Conservation (phyloP, 92 coral and sea anemone genomes). For the Galaxea fascicularis region DNA sequence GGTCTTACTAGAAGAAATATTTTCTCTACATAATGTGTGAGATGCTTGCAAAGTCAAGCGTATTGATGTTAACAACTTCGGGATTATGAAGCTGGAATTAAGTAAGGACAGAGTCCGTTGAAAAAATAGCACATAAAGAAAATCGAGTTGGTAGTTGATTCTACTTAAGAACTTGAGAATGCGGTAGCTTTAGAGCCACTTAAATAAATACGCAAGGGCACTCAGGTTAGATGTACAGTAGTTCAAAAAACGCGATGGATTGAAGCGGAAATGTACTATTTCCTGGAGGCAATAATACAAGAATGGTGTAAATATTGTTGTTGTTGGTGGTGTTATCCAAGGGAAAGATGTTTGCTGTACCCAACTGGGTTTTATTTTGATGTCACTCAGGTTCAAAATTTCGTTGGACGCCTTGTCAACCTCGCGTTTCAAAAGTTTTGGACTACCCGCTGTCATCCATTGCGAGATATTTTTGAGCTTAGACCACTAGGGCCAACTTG, state of each 20-base stretch:
- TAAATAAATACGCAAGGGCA: slow-evolving; percentile 15
- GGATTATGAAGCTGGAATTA: slow-evolving; percentile 45
- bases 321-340: slow-evolving; percentile 13
- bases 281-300: background rate
- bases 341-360: background rate
- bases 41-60: slow-evolving; percentile 60
- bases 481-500: background rate
- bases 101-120: slow-evolving; percentile 57
- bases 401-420: background rate
- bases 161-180: slow-evolving; percentile 22
- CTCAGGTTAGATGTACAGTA: background rate
- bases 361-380: background rate
- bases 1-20: slow-evolving; percentile 9
- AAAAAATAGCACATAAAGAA: slow-evolving; percentile 12
- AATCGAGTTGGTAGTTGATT: slow-evolving; percentile 34
- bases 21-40: slow-evolving; percentile 24
- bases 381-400: background rate
- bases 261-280: slow-evolving; percentile 1
- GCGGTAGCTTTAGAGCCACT: slow-evolving; percentile 11
- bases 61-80: slow-evolving; percentile 47
- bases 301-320: background rate
- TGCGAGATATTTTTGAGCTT: slow-evolving; percentile 14
- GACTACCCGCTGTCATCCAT: background rate
- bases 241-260: slow-evolving; percentile 9
- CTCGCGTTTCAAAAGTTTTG: slow-evolving; percentile 18